Conservation (phyloP, 2,113 vertebrate species). For the Scartelaos histophorus region DNA sequence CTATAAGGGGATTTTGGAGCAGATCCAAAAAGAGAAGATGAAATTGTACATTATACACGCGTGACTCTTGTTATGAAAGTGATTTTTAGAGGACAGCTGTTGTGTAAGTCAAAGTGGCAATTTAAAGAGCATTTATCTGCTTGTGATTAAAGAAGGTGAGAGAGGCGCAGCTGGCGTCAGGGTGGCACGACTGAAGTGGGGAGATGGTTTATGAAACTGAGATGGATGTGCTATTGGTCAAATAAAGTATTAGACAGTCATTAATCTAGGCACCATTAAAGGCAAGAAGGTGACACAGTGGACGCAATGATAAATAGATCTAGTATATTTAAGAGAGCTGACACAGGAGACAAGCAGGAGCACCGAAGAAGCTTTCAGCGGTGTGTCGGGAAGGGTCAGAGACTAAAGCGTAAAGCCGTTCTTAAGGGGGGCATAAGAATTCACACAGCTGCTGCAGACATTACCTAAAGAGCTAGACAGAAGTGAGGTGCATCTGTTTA, state of each 20-base stretch:
- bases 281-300: constrained; percentile 44
- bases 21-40: constrained; percentile 10
- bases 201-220: constrained; percentile 33
- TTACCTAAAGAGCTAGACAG: constrained; percentile 28
- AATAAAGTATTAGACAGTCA: constrained; percentile 52
- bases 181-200: constrained; percentile 34
- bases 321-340: constrained; percentile 41
- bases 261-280: constrained; percentile 52
- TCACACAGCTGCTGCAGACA: constrained; percentile 29
- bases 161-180: constrained; percentile 49
- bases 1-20: not conserved
- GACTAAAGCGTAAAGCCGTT: constrained; percentile 20
- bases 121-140: constrained; percentile 60
- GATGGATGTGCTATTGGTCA: constrained; percentile 48
- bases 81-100: constrained; percentile 55
- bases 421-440: constrained; percentile 35
- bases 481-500: constrained; percentile 23
- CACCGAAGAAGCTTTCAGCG: not conserved
- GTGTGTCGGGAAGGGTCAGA: constrained; percentile 23
- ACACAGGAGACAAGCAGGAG: constrained; percentile 20
- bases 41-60: constrained; percentile 8
- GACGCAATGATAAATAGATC: constrained; percentile 38
- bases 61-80: constrained; percentile 29
- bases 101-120: constrained; percentile 63
- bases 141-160: constrained; percentile 60